These are phyloP conservation scores for Calvadosia cruxmelitensis DNA, from an alignment of 30 jellyfish, hydroid and myxozoan genomes.

Conservation along the genomic window DNA sequence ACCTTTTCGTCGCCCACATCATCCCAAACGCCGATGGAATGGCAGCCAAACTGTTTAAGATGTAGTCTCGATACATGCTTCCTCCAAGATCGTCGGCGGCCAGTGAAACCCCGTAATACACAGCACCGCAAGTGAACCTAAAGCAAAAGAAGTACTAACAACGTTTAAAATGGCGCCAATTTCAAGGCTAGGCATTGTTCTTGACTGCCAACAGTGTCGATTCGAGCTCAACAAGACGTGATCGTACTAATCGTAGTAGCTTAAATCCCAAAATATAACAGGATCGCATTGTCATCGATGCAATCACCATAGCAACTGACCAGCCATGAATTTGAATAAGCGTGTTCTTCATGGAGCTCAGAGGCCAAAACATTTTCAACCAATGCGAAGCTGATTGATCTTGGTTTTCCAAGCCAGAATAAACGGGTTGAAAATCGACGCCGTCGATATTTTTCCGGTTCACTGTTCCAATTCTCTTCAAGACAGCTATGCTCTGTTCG, in stretches of 20 bases:
- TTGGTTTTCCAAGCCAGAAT: neutral
- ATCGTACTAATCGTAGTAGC: too few species aligned
- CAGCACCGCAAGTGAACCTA: constrained; percentile 62
- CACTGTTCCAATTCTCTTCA: constrained; percentile 30
- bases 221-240: too few species aligned
- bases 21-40: constrained; percentile 54
- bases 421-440: neutral
- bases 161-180: too few species aligned
- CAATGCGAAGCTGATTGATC: neutral
- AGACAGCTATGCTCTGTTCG: constrained; percentile 32
- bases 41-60: constrained; percentile 37
- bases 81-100: constrained; percentile 87
- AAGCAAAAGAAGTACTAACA: too few species aligned
- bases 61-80: constrained; percentile 30
- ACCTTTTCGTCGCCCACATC: constrained; percentile 36
- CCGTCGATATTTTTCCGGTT: constrained; percentile 27
- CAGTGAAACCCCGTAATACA: constrained; percentile 49
- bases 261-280: too few species aligned
- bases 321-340: neutral
- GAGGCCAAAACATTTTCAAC: neutral
- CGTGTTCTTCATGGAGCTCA: neutral
- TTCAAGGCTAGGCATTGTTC: too few species aligned
- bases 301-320: too few species aligned
- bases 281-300: too few species aligned
- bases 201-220: too few species aligned